Conservation (phyloP, 2,113 vertebrate species). For the Andinoacara biseriatus region DNA sequence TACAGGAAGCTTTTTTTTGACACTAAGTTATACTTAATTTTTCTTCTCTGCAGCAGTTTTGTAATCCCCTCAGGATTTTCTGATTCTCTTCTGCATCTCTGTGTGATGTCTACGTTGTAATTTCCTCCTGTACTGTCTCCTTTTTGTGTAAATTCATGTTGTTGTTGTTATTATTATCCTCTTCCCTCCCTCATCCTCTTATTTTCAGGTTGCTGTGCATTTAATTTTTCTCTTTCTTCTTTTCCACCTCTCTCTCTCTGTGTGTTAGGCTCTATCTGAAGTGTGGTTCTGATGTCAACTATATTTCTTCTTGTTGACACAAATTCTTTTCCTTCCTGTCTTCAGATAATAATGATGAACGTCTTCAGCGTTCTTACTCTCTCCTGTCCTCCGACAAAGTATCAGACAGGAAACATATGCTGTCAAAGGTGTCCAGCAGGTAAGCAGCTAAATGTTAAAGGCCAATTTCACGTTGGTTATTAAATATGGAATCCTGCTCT, state of each 20-base stretch:
- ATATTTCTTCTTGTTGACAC: too few species aligned
- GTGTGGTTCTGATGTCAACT: accelerated
- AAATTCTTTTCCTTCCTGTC: background rate
- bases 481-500: background rate
- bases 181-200: accelerated
- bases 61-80: background rate
- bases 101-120: background rate
- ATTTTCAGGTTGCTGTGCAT: background rate
- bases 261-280: background rate
- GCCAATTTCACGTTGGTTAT: background rate
- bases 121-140: background rate
- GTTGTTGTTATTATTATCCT: background rate
- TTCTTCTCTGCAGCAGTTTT: background rate
- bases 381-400: accelerated
- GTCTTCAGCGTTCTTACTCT: background rate
- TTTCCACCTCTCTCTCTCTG: background rate
- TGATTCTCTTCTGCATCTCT: background rate
- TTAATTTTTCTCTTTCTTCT: background rate
- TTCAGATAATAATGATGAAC: background rate
- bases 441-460: background rate
- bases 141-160: background rate
- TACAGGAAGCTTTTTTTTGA: background rate
- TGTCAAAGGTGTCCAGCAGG: background rate
- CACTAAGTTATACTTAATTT: background rate
- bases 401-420: background rate